Base-by-base conservation (phyloP, 2,113 vertebrate genomes). In the Mesocricetus auratus region DNA sequence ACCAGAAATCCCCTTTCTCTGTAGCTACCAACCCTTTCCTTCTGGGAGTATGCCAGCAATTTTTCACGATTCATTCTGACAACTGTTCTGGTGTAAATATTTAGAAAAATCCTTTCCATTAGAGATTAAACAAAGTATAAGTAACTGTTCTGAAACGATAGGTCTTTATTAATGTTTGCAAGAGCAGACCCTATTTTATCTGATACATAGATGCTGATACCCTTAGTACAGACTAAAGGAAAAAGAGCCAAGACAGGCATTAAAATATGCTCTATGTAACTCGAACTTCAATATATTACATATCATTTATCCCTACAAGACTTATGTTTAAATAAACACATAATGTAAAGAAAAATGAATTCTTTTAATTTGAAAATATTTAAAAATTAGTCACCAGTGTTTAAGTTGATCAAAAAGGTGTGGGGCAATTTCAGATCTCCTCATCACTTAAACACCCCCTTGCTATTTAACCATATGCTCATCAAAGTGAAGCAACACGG, bases 81-180 rank as follows among this genome's bases (percentile, higher is more conserved):
- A 98, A 98, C 98, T 98, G 82, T 96, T 98, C 96, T 98, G 92
- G 82, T 98, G 81, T 98, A 98, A 99, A 98, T 98, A 98, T 99
- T 99, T 98, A 98, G 95, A 98, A 90, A 97, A 98, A 98, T 98
- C 97, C 95, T 97, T 97, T 98, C 97, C 98, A 98, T 98, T 98
- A 97, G 89, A 98, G 97, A 98, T 98, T 98, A 98, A 98, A 98
- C 98, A 98, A 98, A 98, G 97, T 98, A 91, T 97, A 98, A 98
- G 98, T 98, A 98, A 98, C 96, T 97, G 96, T 92, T 98, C 66
- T 87, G 94, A 98, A 98, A 96, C 97, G 98, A 98, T 98, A 98
- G 97, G 89, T 98, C 94, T 98, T 58, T 98, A 97, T 90, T 98
- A 97, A 97, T 97, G 95, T 98, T 98, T 97, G 96, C 96, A 97